A percentile compares a stretch with the other conserved stretches of the same genome.
These are phyloP conservation scores for Drosophila mulleri DNA, from an alignment of 2,888 invertebrate species.

Conservation along the genomic window DNA sequence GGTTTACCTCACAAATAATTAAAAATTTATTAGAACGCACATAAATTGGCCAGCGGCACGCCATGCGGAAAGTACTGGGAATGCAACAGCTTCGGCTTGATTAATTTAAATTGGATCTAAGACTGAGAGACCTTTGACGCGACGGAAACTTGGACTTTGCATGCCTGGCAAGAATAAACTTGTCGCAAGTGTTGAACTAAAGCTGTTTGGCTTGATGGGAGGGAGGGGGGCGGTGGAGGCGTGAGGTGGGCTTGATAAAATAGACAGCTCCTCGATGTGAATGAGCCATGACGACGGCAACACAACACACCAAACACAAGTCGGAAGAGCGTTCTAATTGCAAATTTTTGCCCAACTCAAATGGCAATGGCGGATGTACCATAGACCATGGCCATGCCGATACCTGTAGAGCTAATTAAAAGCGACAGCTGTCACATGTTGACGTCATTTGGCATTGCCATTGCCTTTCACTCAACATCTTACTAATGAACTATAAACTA, in stretches of 20 bases:
- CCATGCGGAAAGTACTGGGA: conserved; percentile 39
- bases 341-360: conserved; percentile 37
- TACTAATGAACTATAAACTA: not conserved
- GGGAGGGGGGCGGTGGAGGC: not conserved
- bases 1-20: conserved; percentile 61
- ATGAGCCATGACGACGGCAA: conserved; percentile 43
- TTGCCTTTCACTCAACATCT: not conserved
- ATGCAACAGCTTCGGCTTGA: conserved; percentile 42
- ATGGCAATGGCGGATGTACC: conserved; percentile 15
- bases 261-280: conserved; percentile 30
- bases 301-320: conserved; percentile 39
- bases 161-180: conserved; percentile 78
- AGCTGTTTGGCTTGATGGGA: not conserved
- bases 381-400: conserved; percentile 8
- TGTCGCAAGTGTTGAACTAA: conserved; percentile 69
- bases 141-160: conserved; percentile 50
- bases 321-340: conserved; percentile 78
- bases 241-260: not conserved
- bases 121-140: conserved; percentile 36
- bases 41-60: conserved; percentile 59
- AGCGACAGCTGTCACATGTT: conserved; percentile 2
- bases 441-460: not conserved
- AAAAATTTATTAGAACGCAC: conserved; percentile 73
- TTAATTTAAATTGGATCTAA: conserved; percentile 66
- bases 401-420: not conserved